phyloP scores from a whole-genome alignment of 2,797 vertebrate species.

The Platyrinchus mystaceus region DNA sequence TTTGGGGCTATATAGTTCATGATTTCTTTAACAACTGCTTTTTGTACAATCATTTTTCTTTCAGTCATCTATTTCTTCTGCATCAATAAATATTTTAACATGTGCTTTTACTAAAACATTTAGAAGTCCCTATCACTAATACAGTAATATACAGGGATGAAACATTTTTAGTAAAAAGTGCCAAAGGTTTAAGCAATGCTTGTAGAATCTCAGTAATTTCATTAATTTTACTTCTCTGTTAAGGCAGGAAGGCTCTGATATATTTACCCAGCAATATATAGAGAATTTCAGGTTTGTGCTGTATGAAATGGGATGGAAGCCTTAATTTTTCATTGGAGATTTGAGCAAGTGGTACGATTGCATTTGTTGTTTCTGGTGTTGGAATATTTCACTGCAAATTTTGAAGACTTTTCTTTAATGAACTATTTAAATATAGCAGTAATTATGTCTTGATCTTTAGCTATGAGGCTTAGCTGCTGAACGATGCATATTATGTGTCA shows the following conservation, averaged over 20 bases:
- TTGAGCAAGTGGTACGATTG: not conserved
- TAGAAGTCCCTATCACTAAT: not conserved
- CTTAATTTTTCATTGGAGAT: constrained; percentile 21
- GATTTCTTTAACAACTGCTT: constrained; percentile 9
- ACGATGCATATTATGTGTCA: not conserved
- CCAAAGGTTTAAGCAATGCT: not conserved
- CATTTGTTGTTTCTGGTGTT: not conserved
- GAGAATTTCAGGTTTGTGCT: not conserved
- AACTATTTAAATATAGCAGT: not conserved
- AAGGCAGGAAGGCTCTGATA: not conserved
- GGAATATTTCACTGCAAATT: not conserved
- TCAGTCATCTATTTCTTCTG: not conserved
- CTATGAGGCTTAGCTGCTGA: not conserved
- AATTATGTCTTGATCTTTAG: not conserved
- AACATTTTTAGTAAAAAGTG: not conserved
- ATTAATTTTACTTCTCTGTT: not conserved
- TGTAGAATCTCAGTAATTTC: not conserved
- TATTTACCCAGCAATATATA: not conserved
- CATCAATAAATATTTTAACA: not conserved
- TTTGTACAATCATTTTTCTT: constrained; percentile 22
- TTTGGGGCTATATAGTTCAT: not conserved
- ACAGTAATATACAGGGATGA: not conserved
- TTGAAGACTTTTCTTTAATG: not conserved
- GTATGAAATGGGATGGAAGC: not conserved
- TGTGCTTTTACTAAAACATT: not conserved